phyloP scores from a whole-genome alignment of 2,888 invertebrate species.

The Pyrochroa serraticornis region DNA sequence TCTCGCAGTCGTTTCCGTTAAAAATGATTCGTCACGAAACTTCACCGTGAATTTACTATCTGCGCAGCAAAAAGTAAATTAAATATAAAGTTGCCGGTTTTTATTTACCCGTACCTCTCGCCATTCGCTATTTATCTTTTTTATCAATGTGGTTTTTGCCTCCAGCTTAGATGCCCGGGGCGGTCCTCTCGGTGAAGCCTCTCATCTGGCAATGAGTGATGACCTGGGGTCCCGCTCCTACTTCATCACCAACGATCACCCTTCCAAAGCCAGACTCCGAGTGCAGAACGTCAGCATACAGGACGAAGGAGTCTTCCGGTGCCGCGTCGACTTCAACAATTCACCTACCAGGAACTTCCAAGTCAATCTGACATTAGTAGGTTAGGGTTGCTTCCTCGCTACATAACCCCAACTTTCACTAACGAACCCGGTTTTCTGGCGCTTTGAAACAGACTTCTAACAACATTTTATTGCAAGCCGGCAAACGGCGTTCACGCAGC shows the following conservation, averaged over 20 bases:
- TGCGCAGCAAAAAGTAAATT: slow-evolving; percentile 20
- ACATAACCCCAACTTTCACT: not conserved
- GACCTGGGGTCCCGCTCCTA: slow-evolving; percentile 78
- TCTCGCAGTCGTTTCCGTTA: not conserved
- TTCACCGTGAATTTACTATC: slow-evolving; percentile 14
- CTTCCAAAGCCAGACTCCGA: slow-evolving; percentile 75
- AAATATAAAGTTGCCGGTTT: slow-evolving; percentile 29
- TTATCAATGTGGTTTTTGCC: slow-evolving; percentile 40
- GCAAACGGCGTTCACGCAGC: too few species aligned
- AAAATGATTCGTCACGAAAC: slow-evolving; percentile 10
- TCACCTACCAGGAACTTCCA: slow-evolving; percentile 87
- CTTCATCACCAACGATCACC: slow-evolving; percentile 74
- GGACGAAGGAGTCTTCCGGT: slow-evolving; percentile 86
- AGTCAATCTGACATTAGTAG: slow-evolving; percentile 85
- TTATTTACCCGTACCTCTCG: slow-evolving; percentile 28
- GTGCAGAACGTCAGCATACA: slow-evolving; percentile 73
- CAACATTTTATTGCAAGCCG: too few species aligned
- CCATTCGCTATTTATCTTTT: slow-evolving; percentile 29
- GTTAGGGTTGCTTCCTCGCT: slow-evolving; percentile 62
- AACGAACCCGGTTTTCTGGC: slow-evolving; percentile 2
- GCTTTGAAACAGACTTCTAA: too few species aligned
- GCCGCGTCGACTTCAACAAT: slow-evolving; percentile 87
- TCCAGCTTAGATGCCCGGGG: slow-evolving; percentile 79
- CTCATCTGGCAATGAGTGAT: slow-evolving; percentile 79
- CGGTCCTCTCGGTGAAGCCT: slow-evolving; percentile 68